Evolutionary conservation across 2,797 vertebrate genomes (phyloP).

Genomic region (Carduelis carduelis): DNA sequence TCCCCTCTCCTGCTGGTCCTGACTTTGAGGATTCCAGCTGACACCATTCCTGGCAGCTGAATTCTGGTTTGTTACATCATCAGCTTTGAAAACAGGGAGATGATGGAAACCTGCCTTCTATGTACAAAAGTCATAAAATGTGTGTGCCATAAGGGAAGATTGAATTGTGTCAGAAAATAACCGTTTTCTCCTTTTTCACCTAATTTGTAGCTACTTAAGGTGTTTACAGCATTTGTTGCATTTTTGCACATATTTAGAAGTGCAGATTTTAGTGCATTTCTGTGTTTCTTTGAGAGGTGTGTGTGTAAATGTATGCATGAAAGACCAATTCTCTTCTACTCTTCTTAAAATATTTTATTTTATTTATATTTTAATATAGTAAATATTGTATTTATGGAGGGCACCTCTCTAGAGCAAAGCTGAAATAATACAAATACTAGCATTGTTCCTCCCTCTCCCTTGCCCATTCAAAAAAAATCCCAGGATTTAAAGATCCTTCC

Average conservation of each 20-base stretch:
- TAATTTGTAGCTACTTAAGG: not conserved
- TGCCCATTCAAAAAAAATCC: not conserved
- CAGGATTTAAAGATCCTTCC: not conserved
- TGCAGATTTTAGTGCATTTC: not conserved
- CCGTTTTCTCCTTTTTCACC: not conserved
- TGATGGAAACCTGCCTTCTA: not conserved
- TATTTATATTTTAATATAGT: not conserved
- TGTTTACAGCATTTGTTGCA: not conserved
- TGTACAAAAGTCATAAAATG: not conserved
- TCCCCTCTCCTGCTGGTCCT: not conserved
- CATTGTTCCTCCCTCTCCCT: not conserved
- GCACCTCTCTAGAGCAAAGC: not conserved
- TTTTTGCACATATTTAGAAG: not conserved
- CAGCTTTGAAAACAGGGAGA: not conserved
- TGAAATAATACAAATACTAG: not conserved
- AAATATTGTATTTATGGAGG: not conserved
- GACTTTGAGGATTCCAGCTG: not conserved
- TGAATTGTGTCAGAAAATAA: not conserved
- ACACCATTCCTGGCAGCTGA: not conserved
- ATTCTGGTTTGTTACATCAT: not conserved
- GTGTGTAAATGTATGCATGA: not conserved
- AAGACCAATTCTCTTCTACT: not conserved
- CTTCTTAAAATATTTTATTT: not conserved
- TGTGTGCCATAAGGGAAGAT: not conserved
- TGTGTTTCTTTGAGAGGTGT: not conserved